phyloP scores from a whole-genome alignment of 2,113 vertebrate species.

The Hiodon alosoides region DNA sequence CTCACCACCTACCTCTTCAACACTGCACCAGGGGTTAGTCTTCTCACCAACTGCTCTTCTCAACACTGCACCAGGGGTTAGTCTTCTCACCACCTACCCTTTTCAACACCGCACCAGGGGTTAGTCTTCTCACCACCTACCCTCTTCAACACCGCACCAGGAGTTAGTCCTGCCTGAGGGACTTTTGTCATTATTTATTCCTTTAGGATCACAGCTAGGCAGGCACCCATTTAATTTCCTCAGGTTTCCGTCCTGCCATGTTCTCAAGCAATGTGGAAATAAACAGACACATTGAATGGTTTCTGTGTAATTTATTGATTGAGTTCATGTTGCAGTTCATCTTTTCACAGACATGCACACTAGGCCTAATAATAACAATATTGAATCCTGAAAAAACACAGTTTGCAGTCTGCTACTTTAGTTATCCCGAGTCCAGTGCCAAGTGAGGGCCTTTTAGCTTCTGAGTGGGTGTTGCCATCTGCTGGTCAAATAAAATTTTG shows the following conservation, averaged over 20 bases:
- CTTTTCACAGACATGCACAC: neutral
- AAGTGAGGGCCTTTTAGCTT: neutral
- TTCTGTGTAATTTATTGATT: neutral
- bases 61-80: neutral
- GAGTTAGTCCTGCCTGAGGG: no score
- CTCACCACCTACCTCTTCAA: neutral
- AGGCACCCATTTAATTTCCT: neutral
- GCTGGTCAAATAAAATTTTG: neutral
- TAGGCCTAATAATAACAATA: neutral
- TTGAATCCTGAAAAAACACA: neutral
- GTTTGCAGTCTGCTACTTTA: slow-evolving; percentile 8
- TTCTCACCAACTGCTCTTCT: neutral
- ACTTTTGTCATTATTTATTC: neutral
- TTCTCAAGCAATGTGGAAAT: neutral
- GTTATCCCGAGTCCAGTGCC: neutral
- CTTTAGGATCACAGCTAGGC: slow-evolving; percentile 1
- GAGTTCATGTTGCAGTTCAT: slow-evolving; percentile 20
- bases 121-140: neutral
- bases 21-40: neutral
- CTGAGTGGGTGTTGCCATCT: slow-evolving; percentile 14
- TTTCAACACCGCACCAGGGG: neutral
- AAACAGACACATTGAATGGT: neutral
- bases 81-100: neutral
- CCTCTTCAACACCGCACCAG: neutral
- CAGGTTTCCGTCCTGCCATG: neutral